phyloP scores from a whole-genome alignment of 2,888 invertebrate species.

The Polia nebulosa region DNA sequence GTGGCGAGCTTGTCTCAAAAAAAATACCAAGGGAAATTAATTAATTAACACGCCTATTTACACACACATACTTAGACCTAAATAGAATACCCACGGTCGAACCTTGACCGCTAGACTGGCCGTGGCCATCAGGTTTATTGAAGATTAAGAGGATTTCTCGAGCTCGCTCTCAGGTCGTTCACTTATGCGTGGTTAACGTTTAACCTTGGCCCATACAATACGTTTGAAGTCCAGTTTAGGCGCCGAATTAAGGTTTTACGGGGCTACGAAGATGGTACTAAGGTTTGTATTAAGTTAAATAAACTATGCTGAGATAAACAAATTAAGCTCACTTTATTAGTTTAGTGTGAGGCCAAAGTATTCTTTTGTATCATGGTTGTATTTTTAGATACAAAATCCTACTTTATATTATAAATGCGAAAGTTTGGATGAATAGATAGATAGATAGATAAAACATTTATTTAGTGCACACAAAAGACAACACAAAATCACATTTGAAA shows the following conservation, averaged over 20 bases:
- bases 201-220: slow-evolving; percentile 34
- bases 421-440: no score
- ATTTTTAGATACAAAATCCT: no score
- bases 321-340: background rate
- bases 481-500: no score
- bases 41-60: background rate
- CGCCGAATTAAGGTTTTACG: slow-evolving; percentile 15
- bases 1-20: no score
- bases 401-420: no score
- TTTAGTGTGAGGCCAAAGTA: no score
- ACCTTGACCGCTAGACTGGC: slow-evolving; percentile 47
- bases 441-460: no score
- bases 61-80: background rate
- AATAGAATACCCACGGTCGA: background rate
- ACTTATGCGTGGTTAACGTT: slow-evolving; percentile 17
- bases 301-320: background rate
- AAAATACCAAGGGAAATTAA: no score
- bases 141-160: slow-evolving; percentile 44
- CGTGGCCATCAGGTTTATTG: slow-evolving; percentile 45
- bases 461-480: no score
- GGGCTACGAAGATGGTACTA: background rate
- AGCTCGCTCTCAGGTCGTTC: slow-evolving; percentile 31
- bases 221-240: slow-evolving; percentile 20
- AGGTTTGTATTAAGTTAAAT: background rate
- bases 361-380: no score